Conservation (phyloP, 2,888 invertebrate species). For the Tineola bisselliella region DNA sequence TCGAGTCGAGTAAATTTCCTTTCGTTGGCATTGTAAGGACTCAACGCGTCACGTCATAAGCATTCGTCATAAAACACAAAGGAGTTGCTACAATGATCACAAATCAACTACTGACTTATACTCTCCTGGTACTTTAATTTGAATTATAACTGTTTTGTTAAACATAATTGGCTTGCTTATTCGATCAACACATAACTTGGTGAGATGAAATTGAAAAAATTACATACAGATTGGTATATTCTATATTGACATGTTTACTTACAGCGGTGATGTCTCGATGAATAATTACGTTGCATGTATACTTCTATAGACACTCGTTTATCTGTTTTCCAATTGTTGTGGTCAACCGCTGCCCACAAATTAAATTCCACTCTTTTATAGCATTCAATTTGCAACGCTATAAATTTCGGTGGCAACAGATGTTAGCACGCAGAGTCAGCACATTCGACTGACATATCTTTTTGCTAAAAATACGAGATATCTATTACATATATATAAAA, state of each 20-base stretch:
- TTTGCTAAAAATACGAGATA: not conserved
- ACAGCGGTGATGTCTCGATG: too few relatives aligned
- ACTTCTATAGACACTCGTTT: not conserved
- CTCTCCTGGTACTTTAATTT: not conserved
- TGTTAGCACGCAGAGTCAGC: not conserved
- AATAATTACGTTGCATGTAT: too few relatives aligned
- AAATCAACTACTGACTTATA: not conserved
- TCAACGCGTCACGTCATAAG: not conserved
- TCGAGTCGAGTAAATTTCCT: conserved; percentile 35
- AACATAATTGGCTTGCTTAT: not conserved
- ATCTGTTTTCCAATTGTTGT: not conserved
- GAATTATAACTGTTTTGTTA: not conserved
- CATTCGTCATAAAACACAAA: conserved; percentile 11
- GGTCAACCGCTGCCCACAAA: not conserved
- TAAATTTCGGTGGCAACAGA: conserved; percentile 4
- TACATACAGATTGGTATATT: too few relatives aligned
- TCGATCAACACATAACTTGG: too few relatives aligned
- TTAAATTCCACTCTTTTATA: conserved; percentile 1
- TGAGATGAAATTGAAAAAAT: too few relatives aligned
- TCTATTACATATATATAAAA: not conserved
- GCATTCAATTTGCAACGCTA: conserved; percentile 2
- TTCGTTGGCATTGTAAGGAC: not conserved
- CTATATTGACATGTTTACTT: too few relatives aligned
- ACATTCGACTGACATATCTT: not conserved
- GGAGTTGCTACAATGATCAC: conserved; percentile 2